Conservation (phyloP, 1,140 invertebrate species). For the Pachyrhynchus sulphureomaculatus region DNA sequence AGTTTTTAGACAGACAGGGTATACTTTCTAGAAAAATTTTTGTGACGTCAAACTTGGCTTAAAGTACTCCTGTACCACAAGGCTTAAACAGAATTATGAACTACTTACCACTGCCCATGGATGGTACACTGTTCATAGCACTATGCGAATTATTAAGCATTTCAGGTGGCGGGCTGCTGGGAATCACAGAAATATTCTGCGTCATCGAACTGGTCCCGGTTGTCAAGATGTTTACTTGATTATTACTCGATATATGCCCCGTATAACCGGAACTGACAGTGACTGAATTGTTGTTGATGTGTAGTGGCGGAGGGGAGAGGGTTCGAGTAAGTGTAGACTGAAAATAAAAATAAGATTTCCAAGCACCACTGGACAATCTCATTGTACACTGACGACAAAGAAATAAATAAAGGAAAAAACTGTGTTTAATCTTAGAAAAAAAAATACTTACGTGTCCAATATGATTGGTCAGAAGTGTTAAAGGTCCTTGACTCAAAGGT, state of each 20-base stretch:
- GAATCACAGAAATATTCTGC: constrained; percentile 45
- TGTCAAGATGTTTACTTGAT: constrained; percentile 46
- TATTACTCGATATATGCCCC: constrained; percentile 41
- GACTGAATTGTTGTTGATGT: constrained; percentile 38
- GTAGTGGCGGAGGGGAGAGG: constrained; percentile 21
- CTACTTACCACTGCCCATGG: constrained; percentile 33
- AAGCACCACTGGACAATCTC: too few relatives aligned
- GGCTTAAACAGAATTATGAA: too few relatives aligned
- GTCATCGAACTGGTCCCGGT: constrained; percentile 35
- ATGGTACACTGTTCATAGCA: constrained; percentile 16
- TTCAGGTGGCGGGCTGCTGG: constrained; percentile 43
- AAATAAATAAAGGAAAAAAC: too few relatives aligned
- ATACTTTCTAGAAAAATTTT: too few relatives aligned
- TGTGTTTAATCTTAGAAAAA: too few relatives aligned
- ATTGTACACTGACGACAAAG: too few relatives aligned
- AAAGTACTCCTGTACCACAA: too few relatives aligned
- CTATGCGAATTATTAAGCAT: constrained; percentile 31
- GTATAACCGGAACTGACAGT: constrained; percentile 48
- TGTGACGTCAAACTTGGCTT: too few relatives aligned
- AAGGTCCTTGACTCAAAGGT: constrained; percentile 55
- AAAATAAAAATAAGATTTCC: background rate
- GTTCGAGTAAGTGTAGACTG: background rate
- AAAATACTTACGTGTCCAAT: constrained; percentile 40
- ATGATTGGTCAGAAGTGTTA: constrained; percentile 50
- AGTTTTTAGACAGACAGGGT: too few relatives aligned